Base-by-base conservation (phyloP, 2,888 invertebrate species). In the Chaetoderma sp. region DNA sequence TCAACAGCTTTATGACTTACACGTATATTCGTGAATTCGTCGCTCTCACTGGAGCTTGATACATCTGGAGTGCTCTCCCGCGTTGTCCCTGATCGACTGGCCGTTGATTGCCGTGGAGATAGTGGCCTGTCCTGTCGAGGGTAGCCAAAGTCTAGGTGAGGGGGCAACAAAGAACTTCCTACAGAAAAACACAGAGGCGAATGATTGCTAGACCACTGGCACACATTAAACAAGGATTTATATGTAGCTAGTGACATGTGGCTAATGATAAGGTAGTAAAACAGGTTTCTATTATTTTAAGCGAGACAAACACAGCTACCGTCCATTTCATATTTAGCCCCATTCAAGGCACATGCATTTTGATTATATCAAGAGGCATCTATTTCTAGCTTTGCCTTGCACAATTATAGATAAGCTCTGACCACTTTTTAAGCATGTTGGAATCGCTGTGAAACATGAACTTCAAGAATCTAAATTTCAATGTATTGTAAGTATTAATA, bases 101-200 rank as follows among this genome's bases (percentile, higher is more conserved):
- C 23, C 23, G 2, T 27, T 4, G 3, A 21, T 3, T 49, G 49
- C 4, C 49, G 23, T 50, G 66, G 44, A 47, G 67, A 42, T 23
- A 61, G 28, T 60, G 62, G 59, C 55, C 68, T 54, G 61, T 76
- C 75, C 52, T 77, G 76, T 42, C 74, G 71, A 13, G 73, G 68
- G 47, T 73, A 78, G 60, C 79, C 81, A 60, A 80, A 92, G 83
- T 92, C 92, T 72, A 93, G 86, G 74, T 90, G 91, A 1, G 92
- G 90, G 27, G 93, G 93, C 67, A 93, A 85, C 54, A 91, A 90
- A 8, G 91, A 89, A 25, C 93, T 93, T 39, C 90, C 90, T 90
- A 74, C 55, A 72, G 68, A 39, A 56, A 61, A 64, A 57, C 58
- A 70, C 27, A 2, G 27, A 21, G 21, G 4, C 21, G 42, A 42